These are phyloP conservation scores for Muscina levida DNA, from an alignment of 2,888 invertebrate genomes.

Conservation along the genomic window DNA sequence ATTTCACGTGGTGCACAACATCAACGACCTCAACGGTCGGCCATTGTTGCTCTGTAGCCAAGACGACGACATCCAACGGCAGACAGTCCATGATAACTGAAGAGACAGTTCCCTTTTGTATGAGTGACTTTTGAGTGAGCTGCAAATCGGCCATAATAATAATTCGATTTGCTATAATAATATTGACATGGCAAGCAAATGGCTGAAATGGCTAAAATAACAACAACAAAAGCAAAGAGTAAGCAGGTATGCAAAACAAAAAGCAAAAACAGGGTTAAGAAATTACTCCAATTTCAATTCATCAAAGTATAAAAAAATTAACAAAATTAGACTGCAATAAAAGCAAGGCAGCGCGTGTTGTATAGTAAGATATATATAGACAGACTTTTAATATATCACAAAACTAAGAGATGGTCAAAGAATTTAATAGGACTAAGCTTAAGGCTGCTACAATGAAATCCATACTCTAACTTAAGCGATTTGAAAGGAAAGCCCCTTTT, in stretches of 20 bases:
- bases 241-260: neutral
- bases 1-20: conserved; percentile 10
- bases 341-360: neutral
- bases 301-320: conserved; percentile 23
- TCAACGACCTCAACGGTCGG: too few species aligned
- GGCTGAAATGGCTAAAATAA: conserved; percentile 33
- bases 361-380: too few species aligned
- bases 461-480: neutral
- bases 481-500: neutral
- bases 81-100: conserved; percentile 17
- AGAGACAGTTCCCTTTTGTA: conserved; percentile 46
- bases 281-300: conserved; percentile 18
- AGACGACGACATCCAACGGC: too few species aligned
- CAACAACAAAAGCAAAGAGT: conserved; percentile 29
- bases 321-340: neutral
- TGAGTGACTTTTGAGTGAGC: conserved; percentile 76
- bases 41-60: neutral
- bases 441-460: conserved; percentile 40
- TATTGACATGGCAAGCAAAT: conserved; percentile 72
- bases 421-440: conserved; percentile 38
- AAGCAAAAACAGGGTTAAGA: too few species aligned
- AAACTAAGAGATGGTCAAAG: neutral
- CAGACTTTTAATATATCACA: conserved; percentile 26
- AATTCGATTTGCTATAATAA: conserved; percentile 76
- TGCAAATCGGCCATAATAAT: conserved; percentile 77